Evolutionary conservation across 2,888 invertebrate species (phyloP).

Genomic region (Drosophila quinaria): DNA sequence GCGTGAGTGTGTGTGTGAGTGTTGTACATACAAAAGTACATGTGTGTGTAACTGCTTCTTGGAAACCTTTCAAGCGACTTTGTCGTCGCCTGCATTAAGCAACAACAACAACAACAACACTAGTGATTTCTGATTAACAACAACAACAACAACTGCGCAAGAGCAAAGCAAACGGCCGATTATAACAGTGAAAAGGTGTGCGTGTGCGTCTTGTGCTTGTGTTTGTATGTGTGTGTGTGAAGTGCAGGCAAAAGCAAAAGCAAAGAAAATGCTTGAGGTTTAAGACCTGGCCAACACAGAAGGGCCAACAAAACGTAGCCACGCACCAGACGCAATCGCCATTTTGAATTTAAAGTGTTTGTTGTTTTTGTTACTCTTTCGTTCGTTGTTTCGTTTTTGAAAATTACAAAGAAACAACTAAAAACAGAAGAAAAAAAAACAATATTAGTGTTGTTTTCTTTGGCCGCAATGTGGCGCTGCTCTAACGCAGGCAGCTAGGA

Average conservation of each 20-base stretch:
- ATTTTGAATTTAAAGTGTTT: slow-evolving; percentile 58
- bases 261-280: slow-evolving; percentile 65
- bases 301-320: slow-evolving; percentile 45
- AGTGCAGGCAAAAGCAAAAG: slow-evolving; percentile 49
- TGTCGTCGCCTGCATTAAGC: slow-evolving; percentile 57
- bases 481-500: slow-evolving; percentile 6
- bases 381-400: slow-evolving; percentile 14
- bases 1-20: slow-evolving; percentile 19
- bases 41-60: slow-evolving; percentile 59
- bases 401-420: slow-evolving; percentile 1
- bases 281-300: slow-evolving; percentile 63
- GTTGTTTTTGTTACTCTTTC: slow-evolving; percentile 35
- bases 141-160: slow-evolving; percentile 29
- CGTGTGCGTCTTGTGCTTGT: slow-evolving; percentile 13
- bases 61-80: slow-evolving; percentile 82
- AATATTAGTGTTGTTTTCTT: slow-evolving; percentile 4
- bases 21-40: slow-evolving; percentile 6
- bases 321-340: slow-evolving; percentile 51
- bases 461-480: slow-evolving; percentile 56
- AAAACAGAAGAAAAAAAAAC: slow-evolving; percentile 10
- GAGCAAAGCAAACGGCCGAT: slow-evolving; percentile 69
- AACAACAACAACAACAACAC: slow-evolving; percentile 47
- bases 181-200: slow-evolving; percentile 75
- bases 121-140: slow-evolving; percentile 68
- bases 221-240: slow-evolving; percentile 33